Base-by-base conservation (phyloP, 2,888 invertebrate species). In the Plagodis dolabraria region DNA sequence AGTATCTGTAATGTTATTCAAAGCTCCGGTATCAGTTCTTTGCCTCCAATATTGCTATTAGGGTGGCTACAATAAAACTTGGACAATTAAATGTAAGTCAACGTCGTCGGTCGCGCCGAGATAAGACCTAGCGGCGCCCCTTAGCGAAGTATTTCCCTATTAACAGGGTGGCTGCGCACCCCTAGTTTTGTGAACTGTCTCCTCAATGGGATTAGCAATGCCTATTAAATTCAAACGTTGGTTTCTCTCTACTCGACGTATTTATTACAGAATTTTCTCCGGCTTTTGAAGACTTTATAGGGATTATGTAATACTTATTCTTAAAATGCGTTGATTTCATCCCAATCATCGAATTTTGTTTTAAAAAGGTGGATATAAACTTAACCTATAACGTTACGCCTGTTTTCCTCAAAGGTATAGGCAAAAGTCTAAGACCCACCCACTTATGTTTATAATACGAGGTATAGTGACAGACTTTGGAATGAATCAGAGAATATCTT, bases 61-160 rank as follows among this genome's bases (percentile, higher is more conserved):
- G 82, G 83, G 79, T 76, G 77, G 80, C 80, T 82, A 85, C 82
- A 89, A 86, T 91, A 89, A 87, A 90, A 91, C 89, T 91, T 91
- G 82, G 80, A 89, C 90, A 90, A 87, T 91, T 90, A 90, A 89
- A 90, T 85, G 87, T 87, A 85, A 89, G 83, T 87, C 84, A 81
- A 80, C 79, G 85, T 76, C 80, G 83, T 80, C 78, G 85, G 85
- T 76, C 79, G 79, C 77, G 76, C 80, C 76, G 72, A 88, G 89
- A 90, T 90, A 90, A 89, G 87, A 85, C 83, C 84, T 82, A 80
- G 81, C 75, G 82, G 79, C 82, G 79, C 83, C 83, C 86, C 83
- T 83, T 80, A 76, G 78, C 80, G 79, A 76, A 74, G 82, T 82
- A 85, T 86, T 82, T 78, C 80, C 82, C 87, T 85, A 87, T 86